phyloP scores from a whole-genome alignment of 1,140 invertebrate genomes.

The Venturia canescens region DNA sequence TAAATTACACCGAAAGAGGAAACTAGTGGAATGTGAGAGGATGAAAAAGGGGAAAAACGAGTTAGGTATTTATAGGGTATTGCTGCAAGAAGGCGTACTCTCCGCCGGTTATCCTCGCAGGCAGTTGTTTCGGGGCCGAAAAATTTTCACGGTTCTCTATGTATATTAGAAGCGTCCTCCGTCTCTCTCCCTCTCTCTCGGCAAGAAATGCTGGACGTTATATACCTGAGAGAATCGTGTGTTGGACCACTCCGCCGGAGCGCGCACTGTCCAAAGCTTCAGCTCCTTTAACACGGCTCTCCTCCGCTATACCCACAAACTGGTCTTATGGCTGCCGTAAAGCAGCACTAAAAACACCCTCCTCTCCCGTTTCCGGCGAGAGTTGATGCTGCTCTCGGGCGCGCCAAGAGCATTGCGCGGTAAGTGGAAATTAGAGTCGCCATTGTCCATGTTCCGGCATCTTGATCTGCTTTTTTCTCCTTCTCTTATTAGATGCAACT shows the following conservation, averaged over 20 bases:
- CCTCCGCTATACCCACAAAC: conserved; percentile 54
- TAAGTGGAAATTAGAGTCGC: conserved; percentile 73
- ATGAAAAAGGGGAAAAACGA: neutral
- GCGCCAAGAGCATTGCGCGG: conserved; percentile 37
- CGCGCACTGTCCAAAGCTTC: neutral
- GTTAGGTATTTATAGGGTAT: conserved; percentile 10
- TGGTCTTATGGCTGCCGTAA: conserved; percentile 73
- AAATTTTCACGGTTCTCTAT: conserved; percentile 32
- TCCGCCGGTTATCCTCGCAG: conserved; percentile 14
- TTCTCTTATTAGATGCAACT: neutral
- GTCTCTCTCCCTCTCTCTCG: neutral
- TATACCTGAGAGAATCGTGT: conserved; percentile 30
- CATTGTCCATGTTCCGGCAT: conserved; percentile 71
- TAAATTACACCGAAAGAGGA: neutral
- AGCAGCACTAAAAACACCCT: conserved; percentile 69
- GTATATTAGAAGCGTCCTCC: neutral
- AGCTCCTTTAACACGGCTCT: neutral
- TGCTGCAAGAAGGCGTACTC: neutral
- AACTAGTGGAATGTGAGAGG: conserved; percentile 25
- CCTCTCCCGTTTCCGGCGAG: conserved; percentile 59
- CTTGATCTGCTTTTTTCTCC: neutral
- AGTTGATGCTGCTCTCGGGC: conserved; percentile 21
- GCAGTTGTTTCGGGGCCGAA: conserved; percentile 25
- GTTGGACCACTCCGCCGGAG: conserved; percentile 7
- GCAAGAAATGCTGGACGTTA: neutral